These are phyloP conservation scores for Rhagoletis zephyria DNA, from an alignment of 1,140 invertebrate species.

Conservation along the genomic window DNA sequence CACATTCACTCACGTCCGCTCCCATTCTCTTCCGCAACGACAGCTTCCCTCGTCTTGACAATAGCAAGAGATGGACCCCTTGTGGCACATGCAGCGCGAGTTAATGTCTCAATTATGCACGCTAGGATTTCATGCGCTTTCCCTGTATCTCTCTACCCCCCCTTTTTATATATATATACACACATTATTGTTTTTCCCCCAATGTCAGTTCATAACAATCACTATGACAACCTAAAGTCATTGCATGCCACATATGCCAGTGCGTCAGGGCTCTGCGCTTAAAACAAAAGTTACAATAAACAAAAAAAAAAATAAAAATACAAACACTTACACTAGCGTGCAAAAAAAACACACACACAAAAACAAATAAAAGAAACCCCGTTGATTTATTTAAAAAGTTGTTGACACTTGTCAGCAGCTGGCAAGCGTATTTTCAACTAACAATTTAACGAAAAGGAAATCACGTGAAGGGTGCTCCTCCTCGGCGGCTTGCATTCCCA, in stretches of 20 bases:
- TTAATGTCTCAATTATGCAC: constrained; percentile 71
- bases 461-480: neutral
- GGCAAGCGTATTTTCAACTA: neutral
- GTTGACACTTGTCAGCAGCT: constrained; percentile 46
- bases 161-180: constrained; percentile 31
- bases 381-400: constrained; percentile 51
- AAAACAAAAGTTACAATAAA: constrained; percentile 56
- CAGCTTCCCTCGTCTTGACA: neutral
- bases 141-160: constrained; percentile 4
- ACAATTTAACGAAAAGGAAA: neutral
- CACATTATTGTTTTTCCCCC: constrained; percentile 50
- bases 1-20: neutral
- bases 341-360: neutral
- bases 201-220: constrained; percentile 61
- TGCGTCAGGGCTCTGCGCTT: constrained; percentile 66
- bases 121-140: constrained; percentile 48
- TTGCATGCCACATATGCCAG: constrained; percentile 62
- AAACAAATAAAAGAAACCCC: constrained; percentile 56
- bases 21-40: neutral
- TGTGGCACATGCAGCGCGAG: constrained; percentile 59
- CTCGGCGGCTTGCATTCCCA: neutral
- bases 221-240: constrained; percentile 41
- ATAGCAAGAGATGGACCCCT: neutral
- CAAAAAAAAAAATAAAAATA: neutral
- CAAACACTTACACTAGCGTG: neutral